Conservation (phyloP, 2,113 vertebrate species). For the Hyaena hyaena region DNA sequence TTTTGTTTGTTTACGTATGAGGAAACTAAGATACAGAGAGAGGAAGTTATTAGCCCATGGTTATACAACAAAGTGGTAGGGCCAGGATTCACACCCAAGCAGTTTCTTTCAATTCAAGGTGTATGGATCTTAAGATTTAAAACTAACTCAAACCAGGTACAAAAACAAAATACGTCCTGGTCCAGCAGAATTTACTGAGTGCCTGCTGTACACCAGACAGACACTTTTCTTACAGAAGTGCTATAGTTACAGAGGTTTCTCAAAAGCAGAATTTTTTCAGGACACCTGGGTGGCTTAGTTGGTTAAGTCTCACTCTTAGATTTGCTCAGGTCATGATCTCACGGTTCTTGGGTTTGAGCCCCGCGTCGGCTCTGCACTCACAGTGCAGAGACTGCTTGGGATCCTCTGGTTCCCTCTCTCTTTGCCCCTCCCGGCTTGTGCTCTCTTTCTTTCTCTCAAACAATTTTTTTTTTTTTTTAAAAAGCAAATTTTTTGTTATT, state of each 20-base stretch:
- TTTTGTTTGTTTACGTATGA: not conserved
- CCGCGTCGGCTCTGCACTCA: too few species aligned
- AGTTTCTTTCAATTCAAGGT: not conserved
- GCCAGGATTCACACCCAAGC: not conserved
- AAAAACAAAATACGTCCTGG: not conserved
- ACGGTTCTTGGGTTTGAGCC: too few species aligned
- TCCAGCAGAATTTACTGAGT: not conserved
- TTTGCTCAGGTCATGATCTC: too few species aligned
- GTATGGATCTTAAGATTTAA: not conserved
- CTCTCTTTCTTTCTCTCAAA: too few species aligned
- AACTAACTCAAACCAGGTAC: not conserved
- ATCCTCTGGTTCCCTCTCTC: too few species aligned
- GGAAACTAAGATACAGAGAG: not conserved
- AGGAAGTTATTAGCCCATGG: not conserved
- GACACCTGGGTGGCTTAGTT: too few species aligned
- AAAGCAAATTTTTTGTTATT: not conserved
- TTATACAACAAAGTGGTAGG: not conserved
- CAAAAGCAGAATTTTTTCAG: not conserved
- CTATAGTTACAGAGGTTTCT: not conserved
- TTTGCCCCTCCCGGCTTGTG: too few species aligned
- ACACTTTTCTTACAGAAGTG: not conserved
- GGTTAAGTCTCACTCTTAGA: too few species aligned
- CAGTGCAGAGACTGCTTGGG: too few species aligned
- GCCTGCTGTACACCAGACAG: not conserved
- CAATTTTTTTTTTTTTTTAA: too few species aligned